These are phyloP conservation scores for Tympanoctomys barrerae DNA, from an alignment of 2,797 vertebrate species.

Conservation along the genomic window DNA sequence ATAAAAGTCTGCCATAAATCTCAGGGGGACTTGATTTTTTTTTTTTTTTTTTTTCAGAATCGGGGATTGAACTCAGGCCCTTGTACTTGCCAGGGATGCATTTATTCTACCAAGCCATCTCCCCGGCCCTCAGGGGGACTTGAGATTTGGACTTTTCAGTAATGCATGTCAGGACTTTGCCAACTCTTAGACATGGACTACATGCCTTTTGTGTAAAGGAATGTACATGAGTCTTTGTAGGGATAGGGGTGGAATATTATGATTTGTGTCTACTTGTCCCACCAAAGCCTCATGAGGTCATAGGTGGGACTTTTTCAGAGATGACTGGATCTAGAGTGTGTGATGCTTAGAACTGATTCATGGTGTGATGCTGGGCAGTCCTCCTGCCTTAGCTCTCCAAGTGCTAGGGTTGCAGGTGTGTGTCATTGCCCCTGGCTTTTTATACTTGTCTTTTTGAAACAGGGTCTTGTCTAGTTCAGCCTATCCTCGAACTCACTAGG, in stretches of 20 bases:
- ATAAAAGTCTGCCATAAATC: background rate
- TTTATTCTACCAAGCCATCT: no score
- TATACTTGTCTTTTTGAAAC: background rate
- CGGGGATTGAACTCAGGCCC: no score
- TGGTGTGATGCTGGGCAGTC: background rate
- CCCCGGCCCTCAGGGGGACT: background rate
- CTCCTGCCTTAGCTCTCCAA: background rate
- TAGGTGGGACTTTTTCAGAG: background rate
- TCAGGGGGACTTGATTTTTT: background rate
- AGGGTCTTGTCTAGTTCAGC: background rate
- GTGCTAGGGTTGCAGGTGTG: background rate
- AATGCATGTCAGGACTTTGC: background rate
- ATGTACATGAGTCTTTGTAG: background rate
- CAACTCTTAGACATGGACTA: background rate
- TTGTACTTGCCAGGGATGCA: no score
- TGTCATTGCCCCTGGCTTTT: background rate
- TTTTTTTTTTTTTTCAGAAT: no score
- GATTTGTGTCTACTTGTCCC: background rate
- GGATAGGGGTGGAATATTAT: background rate
- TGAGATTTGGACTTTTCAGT: background rate
- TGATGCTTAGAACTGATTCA: background rate
- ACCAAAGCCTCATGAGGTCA: background rate
- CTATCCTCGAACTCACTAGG: background rate
- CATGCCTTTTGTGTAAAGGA: background rate
- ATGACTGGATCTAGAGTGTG: background rate